Base-by-base conservation (phyloP, 2,888 invertebrate species). In the Sarcophaga carnaria region DNA sequence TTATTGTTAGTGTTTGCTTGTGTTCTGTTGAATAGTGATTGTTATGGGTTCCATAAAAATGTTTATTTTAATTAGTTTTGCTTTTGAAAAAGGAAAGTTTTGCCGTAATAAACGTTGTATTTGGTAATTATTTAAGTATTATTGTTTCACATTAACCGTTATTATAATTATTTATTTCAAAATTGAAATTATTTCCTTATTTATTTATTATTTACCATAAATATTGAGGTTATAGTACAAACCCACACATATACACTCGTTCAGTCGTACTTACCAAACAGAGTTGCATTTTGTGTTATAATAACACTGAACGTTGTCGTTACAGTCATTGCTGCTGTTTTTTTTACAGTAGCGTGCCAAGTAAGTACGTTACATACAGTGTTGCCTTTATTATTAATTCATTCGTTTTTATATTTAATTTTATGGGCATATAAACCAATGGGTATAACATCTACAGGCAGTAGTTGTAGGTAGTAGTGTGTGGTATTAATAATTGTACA, bases 161-260 rank as follows among this genome's bases (percentile, higher is more conserved):
- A 62, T 78, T 49, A 75, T 47, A 10, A 17, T 74, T 75, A 62
- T 74, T 60, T 74, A 27, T 69, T 75, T 25, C 54, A 77, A 64
- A 12, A 20, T 17, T 54, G 4, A 79, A 75, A 75, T 64, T 64
- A 84, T 79, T 84, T 84, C 79, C 83, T 83, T 75, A 70, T 84
- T 75, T 74, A 79, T 75, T 75, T 75, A 79, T 75, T 83, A 84
- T 84, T 64, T 60, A 75, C 79, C 66, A 12, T 70, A 69, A 20
- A 74, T 62, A 75, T 70, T 70, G 69, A 75, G 75, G 83, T 75
- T 84, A 64, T 60, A 60, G 47, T 64, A 12, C 22, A 11, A 20
- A 54, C 12, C 14, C 54, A 4, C 17, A 14, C 49, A 49, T 2
- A 22, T 0, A 37, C 37, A 37, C 37, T 37, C 37, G 0, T 2